Evolutionary conservation across 2,888 invertebrate species (phyloP), one percentile per base, ranked within the genome.

Genomic region (Cataglyphis albicans): DNA sequence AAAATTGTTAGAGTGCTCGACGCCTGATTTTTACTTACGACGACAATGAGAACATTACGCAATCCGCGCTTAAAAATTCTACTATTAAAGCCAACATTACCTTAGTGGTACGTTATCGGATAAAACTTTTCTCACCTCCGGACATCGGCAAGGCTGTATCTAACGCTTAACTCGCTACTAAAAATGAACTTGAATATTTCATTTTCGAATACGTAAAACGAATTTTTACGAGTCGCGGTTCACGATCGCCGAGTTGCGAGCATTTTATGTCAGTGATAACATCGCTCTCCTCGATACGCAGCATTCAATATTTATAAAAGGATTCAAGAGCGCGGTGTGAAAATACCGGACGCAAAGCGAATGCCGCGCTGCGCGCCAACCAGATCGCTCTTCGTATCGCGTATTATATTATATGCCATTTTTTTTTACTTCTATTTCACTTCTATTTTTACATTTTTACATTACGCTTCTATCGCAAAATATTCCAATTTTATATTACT

Each of bases 231-330:
- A 83, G 78, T 25, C 48, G 74, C 63, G 41, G 63, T 68, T 44
- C 7, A 38, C 32, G 35, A 38, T n/a, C 72, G 59, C 2, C 15
- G 64, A 70, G 41, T 68, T 52, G 63, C 67, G 25, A 29, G 25
- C 67, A 84, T 82, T 84, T 84, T 78, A 76, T 67, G 61, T 52
- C 59, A 70, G 63, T 55, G 83, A 65, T 74, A 68, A 73, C 70
- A 78, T 41, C 72, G 78, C 73, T 59, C 55, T 85, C 59, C 25
- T 61, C 87, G 64, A 83, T 87, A 83, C 63, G 52, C 74, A 41
- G 61, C 78, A 85, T 85, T 84, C 87, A 82, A 86, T 86, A 85
- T 89, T 89, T 86, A 86, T 76, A 80, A 82, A 84, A 83, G 72
- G 41, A 72, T 72, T 72, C 67, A 73, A 80, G 64, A 38, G 59